Evolutionary conservation across 1,140 invertebrate species (phyloP).

Genomic region (Drosophila bifasciata): DNA sequence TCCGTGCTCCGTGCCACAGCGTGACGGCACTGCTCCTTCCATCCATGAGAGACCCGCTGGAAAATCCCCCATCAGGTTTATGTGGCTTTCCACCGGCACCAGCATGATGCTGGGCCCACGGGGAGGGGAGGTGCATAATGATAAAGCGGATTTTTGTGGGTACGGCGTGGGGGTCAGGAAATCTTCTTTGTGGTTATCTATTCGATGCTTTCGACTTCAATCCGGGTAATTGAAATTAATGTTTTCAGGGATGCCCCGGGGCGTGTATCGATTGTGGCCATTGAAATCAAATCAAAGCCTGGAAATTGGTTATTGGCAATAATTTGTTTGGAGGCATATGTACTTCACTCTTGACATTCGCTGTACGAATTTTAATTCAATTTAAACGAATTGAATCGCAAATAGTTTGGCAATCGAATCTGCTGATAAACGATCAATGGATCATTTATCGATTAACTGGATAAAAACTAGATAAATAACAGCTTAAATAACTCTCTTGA

Average conservation of each 20-base stretch:
- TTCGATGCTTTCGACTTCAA: slow-evolving; percentile 49
- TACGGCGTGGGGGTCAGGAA: slow-evolving; percentile 6
- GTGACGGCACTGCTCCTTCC: background rate
- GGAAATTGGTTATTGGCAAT: slow-evolving; percentile 15
- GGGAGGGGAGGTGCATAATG: slow-evolving; percentile 25
- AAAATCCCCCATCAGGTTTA: slow-evolving; percentile 39
- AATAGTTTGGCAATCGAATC: too few species aligned
- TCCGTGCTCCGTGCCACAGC: background rate
- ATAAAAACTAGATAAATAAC: too few species aligned
- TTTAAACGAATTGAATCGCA: too few species aligned
- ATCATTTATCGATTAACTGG: too few species aligned
- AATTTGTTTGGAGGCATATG: too few species aligned
- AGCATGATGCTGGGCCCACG: background rate
- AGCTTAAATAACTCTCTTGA: too few species aligned
- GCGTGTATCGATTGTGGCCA: slow-evolving; percentile 18
- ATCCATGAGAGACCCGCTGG: slow-evolving; percentile 6
- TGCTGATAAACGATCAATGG: too few species aligned
- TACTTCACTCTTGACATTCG: too few species aligned
- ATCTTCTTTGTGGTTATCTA: slow-evolving; percentile 38
- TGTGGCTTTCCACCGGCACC: slow-evolving; percentile 32
- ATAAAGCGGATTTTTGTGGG: slow-evolving; percentile 37
- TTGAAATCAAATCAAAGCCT: slow-evolving; percentile 24
- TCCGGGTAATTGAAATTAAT: slow-evolving; percentile 46
- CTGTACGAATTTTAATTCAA: too few species aligned
- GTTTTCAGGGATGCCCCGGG: slow-evolving; percentile 14